Base-by-base conservation (phyloP, 2,113 vertebrate species). In the Hippocampus zosterae region DNA sequence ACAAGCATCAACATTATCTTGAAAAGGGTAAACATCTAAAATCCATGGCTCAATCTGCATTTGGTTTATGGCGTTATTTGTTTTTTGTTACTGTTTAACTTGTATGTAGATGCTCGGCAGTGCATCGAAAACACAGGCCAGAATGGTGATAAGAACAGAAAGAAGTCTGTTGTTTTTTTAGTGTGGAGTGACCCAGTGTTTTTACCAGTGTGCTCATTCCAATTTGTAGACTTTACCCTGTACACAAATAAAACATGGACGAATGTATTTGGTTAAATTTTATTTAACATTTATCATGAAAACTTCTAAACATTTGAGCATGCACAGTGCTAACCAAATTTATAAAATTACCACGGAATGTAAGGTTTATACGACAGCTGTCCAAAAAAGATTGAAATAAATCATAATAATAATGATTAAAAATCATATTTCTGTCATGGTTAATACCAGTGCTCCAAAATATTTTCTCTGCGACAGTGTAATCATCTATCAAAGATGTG, bases 1-100 rank as follows among this genome's bases (percentile, higher is more conserved):
- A 53, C 19, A n/a, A n/a, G 19, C 9, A 53, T n/a, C 50, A 52
- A 52, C 18, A 52, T 13, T n/a, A n/a, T 15, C 13, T 15, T 50
- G n/a, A 53, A 3, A 6, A 1, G 33, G 33, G 5, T 33, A 70
- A 69, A 53, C 16, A 19, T 74, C 33, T 64, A 42, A 60, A 81
- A 71, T 68, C 29, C 16, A 10, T 40, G 67, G 27, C 44, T 29
- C 1, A 0, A 18, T 1, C 9, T 69, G 59, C 41, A n/a, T 82
- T 82, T 84, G 83, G 67, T 63, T 63, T 41, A 60, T 61, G 23
- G 44, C 89, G 65, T 91, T 55, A 23, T 55, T 91, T 90, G 70
- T 70, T 84, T 56, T 79, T 53, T 44, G 74, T 90, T 89, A 90
- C 75, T 89, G 19, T 90, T 92, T 89, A 91, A 91, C 87, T 82